Base-by-base conservation (phyloP, 2,113 vertebrate genomes). In the Odontophorus gujanensis region DNA sequence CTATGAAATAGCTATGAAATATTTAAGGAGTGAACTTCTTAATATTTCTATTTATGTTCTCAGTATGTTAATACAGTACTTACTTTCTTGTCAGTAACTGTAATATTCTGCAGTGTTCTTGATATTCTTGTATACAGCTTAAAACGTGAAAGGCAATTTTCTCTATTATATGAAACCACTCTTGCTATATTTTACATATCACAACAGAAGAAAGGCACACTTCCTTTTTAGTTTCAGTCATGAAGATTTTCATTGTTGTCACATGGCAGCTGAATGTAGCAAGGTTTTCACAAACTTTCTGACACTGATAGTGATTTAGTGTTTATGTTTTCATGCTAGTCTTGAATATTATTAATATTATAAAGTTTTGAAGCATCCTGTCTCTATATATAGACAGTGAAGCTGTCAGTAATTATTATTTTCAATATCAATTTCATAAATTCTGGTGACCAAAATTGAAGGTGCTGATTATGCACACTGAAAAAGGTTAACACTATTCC, bases 21-120 rank as follows among this genome's bases (percentile, higher is more conserved):
- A 66, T n/a, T 4, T 40, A 68, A 53, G 9, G 18, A 69, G 8
- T 7, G 30, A 3, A 5, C 7, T 48, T 76, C 47, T 48, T 17
- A 86, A 4, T 74, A 62, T 45, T 83, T 66, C n/a, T 80, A 5
- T 53, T 81, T 80, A 55, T 77, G 57, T 3, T 34, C 21, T 34
- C 21, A 65, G 25, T 0, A 0, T 51, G 32, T 24, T 71, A 63
- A 75, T 72, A 45, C 2, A 34, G 18, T 42, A 58, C 6, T 74
- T 53, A 79, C 20, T 85, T 11, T 83, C 40, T 72, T 73, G 20
- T 45, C 67, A 78, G n/a, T 40, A 69, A 24, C 26, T 30, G 61
- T n/a, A 65, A 71, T 34, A 50, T 28, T 81, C 19, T 76, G 75
- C 45, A 40, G 18, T 66, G 15, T 89, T 85, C 30, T 68, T 48